phyloP scores from a whole-genome alignment of 2,888 invertebrate species.

The Melanostoma scalare region DNA sequence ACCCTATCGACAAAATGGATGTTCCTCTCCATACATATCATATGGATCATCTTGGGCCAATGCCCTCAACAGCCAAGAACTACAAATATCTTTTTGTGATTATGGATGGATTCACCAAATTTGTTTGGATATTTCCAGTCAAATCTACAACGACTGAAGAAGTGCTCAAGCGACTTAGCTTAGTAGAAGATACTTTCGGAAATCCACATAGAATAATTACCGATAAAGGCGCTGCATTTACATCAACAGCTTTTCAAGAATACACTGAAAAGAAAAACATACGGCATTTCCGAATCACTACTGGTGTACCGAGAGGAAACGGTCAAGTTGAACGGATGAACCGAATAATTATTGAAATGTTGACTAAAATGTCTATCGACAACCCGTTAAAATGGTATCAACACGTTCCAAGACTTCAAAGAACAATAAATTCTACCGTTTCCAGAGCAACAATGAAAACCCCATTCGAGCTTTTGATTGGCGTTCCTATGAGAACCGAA shows the following conservation, averaged over 20 bases:
- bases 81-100: conserved; percentile 77
- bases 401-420: background rate
- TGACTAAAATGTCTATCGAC: conserved; percentile 40
- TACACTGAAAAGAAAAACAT: conserved; percentile 78
- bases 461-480: too few species aligned
- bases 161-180: conserved; percentile 74
- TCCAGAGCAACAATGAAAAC: too few species aligned
- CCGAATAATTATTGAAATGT: conserved; percentile 70
- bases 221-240: conserved; percentile 79
- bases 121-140: conserved; percentile 77
- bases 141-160: conserved; percentile 76
- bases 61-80: conserved; percentile 75
- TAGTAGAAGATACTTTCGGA: conserved; percentile 77
- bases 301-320: conserved; percentile 78
- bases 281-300: conserved; percentile 74
- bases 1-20: conserved; percentile 76
- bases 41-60: conserved; percentile 78
- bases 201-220: conserved; percentile 77
- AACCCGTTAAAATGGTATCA: conserved; percentile 29
- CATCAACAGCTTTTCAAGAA: conserved; percentile 76
- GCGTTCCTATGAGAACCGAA: too few species aligned
- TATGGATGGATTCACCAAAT: conserved; percentile 78
- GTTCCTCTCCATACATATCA: conserved; percentile 76
- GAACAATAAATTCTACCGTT: too few species aligned
- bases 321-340: conserved; percentile 79